Base-by-base conservation (phyloP, 2,797 vertebrate genomes). In the Phylloscopus collybita region DNA sequence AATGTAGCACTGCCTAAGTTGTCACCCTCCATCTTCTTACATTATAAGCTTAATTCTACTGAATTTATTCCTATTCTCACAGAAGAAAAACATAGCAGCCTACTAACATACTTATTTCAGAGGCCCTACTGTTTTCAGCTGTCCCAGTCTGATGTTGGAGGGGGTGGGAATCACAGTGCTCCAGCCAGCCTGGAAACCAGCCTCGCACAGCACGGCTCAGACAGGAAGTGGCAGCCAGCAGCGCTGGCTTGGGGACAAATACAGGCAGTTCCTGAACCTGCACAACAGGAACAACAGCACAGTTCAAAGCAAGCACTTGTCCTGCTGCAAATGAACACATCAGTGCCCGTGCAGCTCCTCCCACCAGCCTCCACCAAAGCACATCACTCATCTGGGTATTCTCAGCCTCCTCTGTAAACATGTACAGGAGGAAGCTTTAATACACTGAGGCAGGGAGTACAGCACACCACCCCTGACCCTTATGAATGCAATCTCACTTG, bases 371-470 rank as follows among this genome's bases (percentile, higher is more conserved):
- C 59, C 34, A 38, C 32, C 78, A 80, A 34, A 74, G 59, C 34
- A 66, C n/a, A 34, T 4, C 49, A 6, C 8, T 30, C 16, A 6
- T 10, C 16, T 18, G 70, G 0, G 0, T 7, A 5, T 22, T 38
- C 67, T 53, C 60, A 49, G 21, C 56, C 57, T 80, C 44, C 38
- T 23, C 23, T 10, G 6, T 4, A 47, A 47, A 36, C 1, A 0
- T 0, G 0, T 1, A 30, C 61, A 47, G 47, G 56, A 65, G 7
- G 11, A 9, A 65, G 18, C 57, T 23, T 34, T 5, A 47, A 36
- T 6, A 18, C 57, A 11, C 22, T 16, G 25, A 34, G 49, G 15
- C 25, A 36, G 3, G 1, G 17, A 65, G 29, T 3, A 26, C 40
- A 54, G n/a, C 49, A 12, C 2, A 4, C 16, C 25, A 3, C 25